phyloP scores from a whole-genome alignment of 2,888 invertebrate species.

The Parelbella ahira region DNA sequence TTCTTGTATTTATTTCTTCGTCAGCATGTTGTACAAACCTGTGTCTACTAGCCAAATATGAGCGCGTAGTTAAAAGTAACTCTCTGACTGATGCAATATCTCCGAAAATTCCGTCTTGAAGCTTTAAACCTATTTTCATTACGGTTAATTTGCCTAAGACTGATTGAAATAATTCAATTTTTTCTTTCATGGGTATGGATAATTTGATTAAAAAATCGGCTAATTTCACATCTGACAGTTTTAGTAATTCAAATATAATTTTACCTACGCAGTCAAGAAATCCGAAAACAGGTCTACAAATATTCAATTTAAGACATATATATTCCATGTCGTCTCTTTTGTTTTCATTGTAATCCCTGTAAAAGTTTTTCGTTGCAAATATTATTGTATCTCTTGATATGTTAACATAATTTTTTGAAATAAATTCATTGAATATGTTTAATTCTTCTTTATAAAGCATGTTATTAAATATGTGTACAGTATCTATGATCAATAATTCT shows the following conservation, averaged over 20 bases:
- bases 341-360: conserved; percentile 27
- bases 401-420: background rate
- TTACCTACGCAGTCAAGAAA: conserved; percentile 41
- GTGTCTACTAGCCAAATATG: conserved; percentile 36
- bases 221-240: conserved; percentile 36
- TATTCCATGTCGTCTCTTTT: conserved; percentile 38
- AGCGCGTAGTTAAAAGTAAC: conserved; percentile 28
- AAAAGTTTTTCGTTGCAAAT: conserved; percentile 14
- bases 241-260: conserved; percentile 37
- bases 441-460: conserved; percentile 28
- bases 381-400: conserved; percentile 1
- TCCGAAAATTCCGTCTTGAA: conserved; percentile 13
- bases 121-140: conserved; percentile 28
- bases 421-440: conserved; percentile 4
- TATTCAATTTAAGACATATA: conserved; percentile 34
- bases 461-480: conserved; percentile 34
- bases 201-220: conserved; percentile 26
- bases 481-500: conserved; percentile 36
- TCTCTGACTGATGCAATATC: conserved; percentile 31
- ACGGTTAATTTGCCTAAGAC: conserved; percentile 34
- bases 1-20: conserved; percentile 28
- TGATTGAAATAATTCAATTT: conserved; percentile 32
- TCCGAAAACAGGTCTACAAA: conserved; percentile 44
- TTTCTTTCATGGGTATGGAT: conserved; percentile 23
- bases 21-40: conserved; percentile 31